Evolutionary conservation across 2,797 vertebrate genomes (phyloP).

Genomic region (Pangasius djambal): DNA sequence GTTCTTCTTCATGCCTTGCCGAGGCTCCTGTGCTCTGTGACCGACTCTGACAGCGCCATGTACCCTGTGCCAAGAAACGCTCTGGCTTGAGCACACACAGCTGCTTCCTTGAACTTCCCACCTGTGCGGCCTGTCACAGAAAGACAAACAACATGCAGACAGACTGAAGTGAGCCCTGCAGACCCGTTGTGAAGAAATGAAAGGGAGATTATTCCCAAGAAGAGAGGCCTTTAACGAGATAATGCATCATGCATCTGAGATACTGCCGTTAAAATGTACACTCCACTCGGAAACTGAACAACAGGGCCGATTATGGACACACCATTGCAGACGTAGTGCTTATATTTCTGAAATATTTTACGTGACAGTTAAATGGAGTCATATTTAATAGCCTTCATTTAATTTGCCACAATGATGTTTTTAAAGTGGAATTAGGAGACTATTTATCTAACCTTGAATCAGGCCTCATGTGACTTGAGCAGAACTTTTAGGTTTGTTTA

Average conservation of each 20-base stretch:
- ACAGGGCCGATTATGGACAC: slow-evolving; percentile 12
- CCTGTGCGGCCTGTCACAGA: slow-evolving; percentile 71
- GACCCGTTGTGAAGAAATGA: slow-evolving; percentile 35
- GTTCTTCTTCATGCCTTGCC: slow-evolving; percentile 52
- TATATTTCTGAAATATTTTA: slow-evolving; percentile 7
- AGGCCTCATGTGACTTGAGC: slow-evolving; percentile 42
- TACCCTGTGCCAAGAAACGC: slow-evolving; percentile 51
- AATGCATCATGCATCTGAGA: slow-evolving; percentile 36
- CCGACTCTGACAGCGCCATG: slow-evolving; percentile 55
- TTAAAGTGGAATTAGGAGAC: slow-evolving; percentile 54
- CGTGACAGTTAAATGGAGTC: not conserved
- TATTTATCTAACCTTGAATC: slow-evolving; percentile 52
- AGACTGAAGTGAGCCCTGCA: slow-evolving; percentile 24
- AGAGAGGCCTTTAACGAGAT: slow-evolving; percentile 49
- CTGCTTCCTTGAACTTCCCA: slow-evolving; percentile 72
- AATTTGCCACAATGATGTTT: slow-evolving; percentile 41
- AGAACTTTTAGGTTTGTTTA: slow-evolving; percentile 45
- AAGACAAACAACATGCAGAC: slow-evolving; percentile 47
- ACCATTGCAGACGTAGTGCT: not conserved
- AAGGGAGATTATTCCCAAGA: slow-evolving; percentile 36
- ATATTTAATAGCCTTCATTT: slow-evolving; percentile 34
- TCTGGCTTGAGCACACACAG: slow-evolving; percentile 63
- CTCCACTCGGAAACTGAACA: slow-evolving; percentile 12
- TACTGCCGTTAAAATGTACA: slow-evolving; percentile 4
- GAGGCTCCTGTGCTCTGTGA: slow-evolving; percentile 72